Evolutionary conservation across 2,113 vertebrate species (phyloP).

Genomic region (Lynx canadensis): DNA sequence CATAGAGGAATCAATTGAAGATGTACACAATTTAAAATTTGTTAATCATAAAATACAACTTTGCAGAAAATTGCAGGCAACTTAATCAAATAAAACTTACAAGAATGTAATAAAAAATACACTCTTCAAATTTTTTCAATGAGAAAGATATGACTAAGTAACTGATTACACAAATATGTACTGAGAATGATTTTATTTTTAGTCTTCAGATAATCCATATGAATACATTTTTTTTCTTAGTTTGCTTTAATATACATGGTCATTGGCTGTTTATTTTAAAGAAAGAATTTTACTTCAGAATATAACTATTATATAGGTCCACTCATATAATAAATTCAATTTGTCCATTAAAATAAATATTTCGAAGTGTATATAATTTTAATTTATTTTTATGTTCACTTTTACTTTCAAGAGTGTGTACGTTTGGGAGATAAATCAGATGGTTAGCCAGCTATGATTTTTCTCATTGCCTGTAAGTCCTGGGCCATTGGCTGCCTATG

Average conservation of each 20-base stretch:
- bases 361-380: neutral
- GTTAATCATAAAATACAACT: neutral
- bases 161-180: neutral
- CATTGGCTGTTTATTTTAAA: neutral
- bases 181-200: neutral
- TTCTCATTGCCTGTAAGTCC: neutral
- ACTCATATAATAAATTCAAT: neutral
- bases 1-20: neutral
- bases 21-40: neutral
- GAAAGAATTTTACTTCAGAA: neutral
- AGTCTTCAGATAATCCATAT: neutral
- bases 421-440: neutral
- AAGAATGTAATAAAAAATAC: neutral
- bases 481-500: neutral
- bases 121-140: neutral
- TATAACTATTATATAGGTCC: neutral
- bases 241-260: neutral
- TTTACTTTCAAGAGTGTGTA: neutral
- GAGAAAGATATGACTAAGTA: neutral
- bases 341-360: neutral
- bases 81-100: neutral
- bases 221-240: neutral
- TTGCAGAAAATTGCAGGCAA: neutral
- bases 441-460: neutral
- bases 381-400: neutral